phyloP scores from a whole-genome alignment of 2,888 invertebrate species.

The Leptarthrus brevirostris region DNA sequence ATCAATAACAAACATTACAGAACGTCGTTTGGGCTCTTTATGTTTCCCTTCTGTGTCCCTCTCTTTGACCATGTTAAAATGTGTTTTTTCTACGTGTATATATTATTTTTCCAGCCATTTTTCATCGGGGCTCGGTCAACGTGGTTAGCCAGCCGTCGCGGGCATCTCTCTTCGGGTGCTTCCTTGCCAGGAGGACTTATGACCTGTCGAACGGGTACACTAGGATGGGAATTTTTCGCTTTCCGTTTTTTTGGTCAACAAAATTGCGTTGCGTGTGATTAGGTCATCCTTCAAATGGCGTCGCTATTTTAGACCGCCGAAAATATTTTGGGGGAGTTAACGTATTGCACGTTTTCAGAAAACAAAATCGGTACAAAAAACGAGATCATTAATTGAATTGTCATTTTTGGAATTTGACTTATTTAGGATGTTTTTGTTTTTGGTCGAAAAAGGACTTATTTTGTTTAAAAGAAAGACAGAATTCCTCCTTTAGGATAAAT shows the following conservation, averaged over 20 bases:
- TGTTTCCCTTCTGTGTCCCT: slow-evolving; percentile 2
- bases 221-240: not conserved
- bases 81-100: slow-evolving; percentile 19
- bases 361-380: too few species aligned
- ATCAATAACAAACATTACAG: slow-evolving; percentile 60
- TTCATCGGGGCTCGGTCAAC: slow-evolving; percentile 38
- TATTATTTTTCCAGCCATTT: slow-evolving; percentile 29
- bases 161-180: slow-evolving; percentile 15
- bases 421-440: not conserved
- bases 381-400: slow-evolving; percentile 26
- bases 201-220: slow-evolving; percentile 43
- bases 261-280: slow-evolving; percentile 50
- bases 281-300: slow-evolving; percentile 51
- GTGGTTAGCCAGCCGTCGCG: slow-evolving; percentile 1
- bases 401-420: not conserved
- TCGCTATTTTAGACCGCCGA: slow-evolving; percentile 26
- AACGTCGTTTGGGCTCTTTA: slow-evolving; percentile 23
- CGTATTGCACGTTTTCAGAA: slow-evolving; percentile 7
- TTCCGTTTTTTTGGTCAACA: slow-evolving; percentile 1
- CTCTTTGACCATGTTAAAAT: not conserved
- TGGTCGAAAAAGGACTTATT: too few species aligned
- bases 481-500: too few species aligned
- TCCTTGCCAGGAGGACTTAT: slow-evolving; percentile 40
- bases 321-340: slow-evolving; percentile 30
- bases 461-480: too few species aligned